A percentile compares a stretch with the other conserved stretches of the same genome.
phyloP scores from a whole-genome alignment of 1,140 invertebrate species.

The Apocrypta bakeri region DNA sequence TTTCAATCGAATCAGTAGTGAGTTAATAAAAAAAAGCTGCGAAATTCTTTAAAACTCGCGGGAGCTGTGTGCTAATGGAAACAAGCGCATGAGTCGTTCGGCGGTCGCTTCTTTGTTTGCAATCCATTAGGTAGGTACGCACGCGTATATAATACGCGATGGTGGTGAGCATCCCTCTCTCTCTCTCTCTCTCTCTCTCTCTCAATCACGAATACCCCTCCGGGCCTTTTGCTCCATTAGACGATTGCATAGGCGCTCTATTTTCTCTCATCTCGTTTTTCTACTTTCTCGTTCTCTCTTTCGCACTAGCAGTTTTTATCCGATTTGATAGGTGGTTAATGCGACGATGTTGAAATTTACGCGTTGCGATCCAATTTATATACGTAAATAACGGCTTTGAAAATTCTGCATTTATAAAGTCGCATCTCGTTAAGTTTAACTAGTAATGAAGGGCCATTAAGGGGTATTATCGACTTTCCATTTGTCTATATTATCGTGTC shows the following conservation, averaged over 20 bases:
- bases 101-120: slow-evolving; percentile 26
- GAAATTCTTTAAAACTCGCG: slow-evolving; percentile 8
- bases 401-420: neutral
- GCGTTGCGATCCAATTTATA: neutral
- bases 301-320: too few relatives aligned
- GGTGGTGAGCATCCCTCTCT: neutral
- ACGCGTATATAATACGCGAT: neutral
- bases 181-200: neutral
- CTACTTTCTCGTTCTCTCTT: neutral
- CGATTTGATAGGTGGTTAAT: neutral
- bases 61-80: neutral
- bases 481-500: slow-evolving; percentile 44
- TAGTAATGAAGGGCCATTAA: slow-evolving; percentile 43
- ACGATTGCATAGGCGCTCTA: slow-evolving; percentile 26
- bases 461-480: slow-evolving; percentile 45
- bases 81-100: neutral
- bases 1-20: neutral
- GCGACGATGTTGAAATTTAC: neutral
- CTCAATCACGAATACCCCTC: neutral
- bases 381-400: neutral
- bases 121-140: slow-evolving; percentile 39
- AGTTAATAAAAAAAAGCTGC: neutral
- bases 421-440: slow-evolving; percentile 33
- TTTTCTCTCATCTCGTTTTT: neutral
- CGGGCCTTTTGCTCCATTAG: slow-evolving; percentile 27